Conservation (phyloP, 2,888 invertebrate species). For the Norana najaformis region DNA sequence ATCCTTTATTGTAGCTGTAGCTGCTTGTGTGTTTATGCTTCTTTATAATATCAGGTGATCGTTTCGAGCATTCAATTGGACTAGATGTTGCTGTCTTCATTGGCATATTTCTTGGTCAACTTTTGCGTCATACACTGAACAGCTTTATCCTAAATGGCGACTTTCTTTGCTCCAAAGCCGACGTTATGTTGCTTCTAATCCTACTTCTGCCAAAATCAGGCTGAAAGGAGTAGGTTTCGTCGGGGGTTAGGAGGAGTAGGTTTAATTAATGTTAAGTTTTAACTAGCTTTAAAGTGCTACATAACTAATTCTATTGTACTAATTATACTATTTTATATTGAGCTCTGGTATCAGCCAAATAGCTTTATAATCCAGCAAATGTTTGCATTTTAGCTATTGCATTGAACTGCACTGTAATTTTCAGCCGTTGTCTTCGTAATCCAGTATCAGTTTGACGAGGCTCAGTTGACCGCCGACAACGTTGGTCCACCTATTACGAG, state of each 20-base stretch:
- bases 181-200: neutral
- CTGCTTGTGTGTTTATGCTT: no score
- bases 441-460: slow-evolving; percentile 93
- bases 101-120: neutral
- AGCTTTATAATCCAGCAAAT: no score
- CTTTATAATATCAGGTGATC: neutral
- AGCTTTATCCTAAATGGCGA: neutral
- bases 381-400: neutral
- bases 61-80: no score
- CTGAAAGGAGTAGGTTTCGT: neutral
- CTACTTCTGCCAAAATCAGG: neutral
- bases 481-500: slow-evolving; percentile 75
- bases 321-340: neutral
- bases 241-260: neutral
- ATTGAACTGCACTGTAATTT: neutral
- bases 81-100: neutral
- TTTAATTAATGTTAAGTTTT: neutral
- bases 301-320: neutral
- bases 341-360: no score
- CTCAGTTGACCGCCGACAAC: slow-evolving; percentile 89
- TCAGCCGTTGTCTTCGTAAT: slow-evolving; percentile 86
- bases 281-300: neutral
- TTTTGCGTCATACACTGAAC: neutral
- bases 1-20: no score
- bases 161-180: neutral